A percentile compares a stretch with the other conserved stretches of the same genome.
Conservation (phyloP, 2,113 vertebrate genomes). For the Apteryx owenii region DNA sequence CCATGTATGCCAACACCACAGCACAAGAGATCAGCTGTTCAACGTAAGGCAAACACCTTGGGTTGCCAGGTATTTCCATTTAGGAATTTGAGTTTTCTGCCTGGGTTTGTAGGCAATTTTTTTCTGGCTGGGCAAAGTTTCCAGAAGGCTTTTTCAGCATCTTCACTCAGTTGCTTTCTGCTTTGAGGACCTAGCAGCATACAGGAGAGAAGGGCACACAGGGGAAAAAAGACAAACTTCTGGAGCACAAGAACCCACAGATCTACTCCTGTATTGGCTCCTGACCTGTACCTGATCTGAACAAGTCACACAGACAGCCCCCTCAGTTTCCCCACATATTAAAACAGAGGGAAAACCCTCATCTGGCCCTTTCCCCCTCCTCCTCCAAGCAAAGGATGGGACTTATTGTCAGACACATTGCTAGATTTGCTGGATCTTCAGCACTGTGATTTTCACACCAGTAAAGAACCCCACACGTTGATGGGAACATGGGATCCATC, state of each 20-base stretch:
- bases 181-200: conserved; percentile 39
- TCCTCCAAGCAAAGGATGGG: not conserved
- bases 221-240: not conserved
- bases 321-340: not conserved
- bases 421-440: not conserved
- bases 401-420: not conserved
- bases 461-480: not conserved
- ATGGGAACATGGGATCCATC: conserved; percentile 8
- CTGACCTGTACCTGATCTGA: not conserved
- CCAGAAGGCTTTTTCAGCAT: conserved; percentile 34
- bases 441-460: not conserved
- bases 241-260: not conserved
- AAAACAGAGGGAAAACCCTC: not conserved
- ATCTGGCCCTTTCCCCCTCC: not conserved
- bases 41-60: not conserved
- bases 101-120: conserved; percentile 19
- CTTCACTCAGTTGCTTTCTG: conserved; percentile 38
- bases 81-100: not conserved
- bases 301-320: not conserved
- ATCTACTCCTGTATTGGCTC: not conserved
- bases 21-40: not conserved
- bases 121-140: conserved; percentile 43
- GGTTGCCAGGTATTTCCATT: not conserved
- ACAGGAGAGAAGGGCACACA: not conserved
- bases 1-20: accelerated